phyloP scores from a whole-genome alignment of 2,888 invertebrate species.

The Xanthia togata region DNA sequence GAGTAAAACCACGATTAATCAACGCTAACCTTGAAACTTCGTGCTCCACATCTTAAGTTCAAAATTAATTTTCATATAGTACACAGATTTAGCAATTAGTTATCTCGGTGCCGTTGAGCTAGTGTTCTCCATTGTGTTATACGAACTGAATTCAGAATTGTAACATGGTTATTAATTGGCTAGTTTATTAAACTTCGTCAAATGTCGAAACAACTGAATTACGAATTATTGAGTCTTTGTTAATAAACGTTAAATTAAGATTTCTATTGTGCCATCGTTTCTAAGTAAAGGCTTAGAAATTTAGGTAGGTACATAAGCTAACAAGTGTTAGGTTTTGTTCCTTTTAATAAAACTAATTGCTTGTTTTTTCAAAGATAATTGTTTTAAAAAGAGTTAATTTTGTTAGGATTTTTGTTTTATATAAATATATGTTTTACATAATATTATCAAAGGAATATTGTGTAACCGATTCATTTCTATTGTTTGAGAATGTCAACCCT shows the following conservation, averaged over 20 bases:
- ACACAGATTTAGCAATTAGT: slow-evolving; percentile 69
- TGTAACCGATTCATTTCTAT: too few relatives aligned
- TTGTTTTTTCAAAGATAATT: too few relatives aligned
- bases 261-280: background rate
- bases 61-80: slow-evolving; percentile 75
- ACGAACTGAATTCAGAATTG: slow-evolving; percentile 31
- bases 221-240: background rate
- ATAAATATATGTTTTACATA: too few relatives aligned
- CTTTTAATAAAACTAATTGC: too few relatives aligned
- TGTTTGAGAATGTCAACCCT: too few relatives aligned
- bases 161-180: slow-evolving; percentile 28
- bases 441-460: too few relatives aligned
- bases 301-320: background rate
- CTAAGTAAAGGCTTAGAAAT: too few relatives aligned
- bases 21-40: slow-evolving; percentile 78
- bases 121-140: slow-evolving; percentile 32
- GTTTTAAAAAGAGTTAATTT: too few relatives aligned
- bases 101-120: slow-evolving; percentile 46
- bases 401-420: too few relatives aligned
- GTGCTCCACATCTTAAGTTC: slow-evolving; percentile 76
- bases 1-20: slow-evolving; percentile 81
- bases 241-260: background rate
- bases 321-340: too few relatives aligned
- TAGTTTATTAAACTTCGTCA: slow-evolving; percentile 9
- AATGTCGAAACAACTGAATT: slow-evolving; percentile 7